Conservation (phyloP, 2,888 invertebrate genomes). For the Macrophya annulata region DNA sequence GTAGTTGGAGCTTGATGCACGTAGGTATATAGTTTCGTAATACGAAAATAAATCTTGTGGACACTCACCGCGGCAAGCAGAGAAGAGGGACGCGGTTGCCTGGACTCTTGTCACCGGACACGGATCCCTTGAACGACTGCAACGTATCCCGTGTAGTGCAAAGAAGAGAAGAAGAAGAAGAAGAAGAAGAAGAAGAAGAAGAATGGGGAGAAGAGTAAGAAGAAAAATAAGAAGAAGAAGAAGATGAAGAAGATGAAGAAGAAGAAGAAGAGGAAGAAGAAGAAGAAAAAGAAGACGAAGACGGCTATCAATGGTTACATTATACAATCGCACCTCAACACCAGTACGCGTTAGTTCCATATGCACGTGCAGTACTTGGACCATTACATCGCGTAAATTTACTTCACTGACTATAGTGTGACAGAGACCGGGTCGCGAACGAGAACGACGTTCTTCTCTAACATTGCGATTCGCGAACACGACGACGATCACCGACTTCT, state of each 20-base stretch:
- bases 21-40: slow-evolving; percentile 28
- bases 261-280: background rate
- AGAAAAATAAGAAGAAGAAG: slow-evolving; percentile 55
- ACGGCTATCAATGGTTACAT: slow-evolving; percentile 78
- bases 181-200: slow-evolving; percentile 32
- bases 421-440: background rate
- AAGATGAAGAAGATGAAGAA: background rate
- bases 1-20: background rate
- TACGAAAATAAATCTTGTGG: slow-evolving; percentile 77
- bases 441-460: background rate
- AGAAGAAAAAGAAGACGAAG: slow-evolving; percentile 53
- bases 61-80: slow-evolving; percentile 71
- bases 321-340: slow-evolving; percentile 69
- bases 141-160: slow-evolving; percentile 75
- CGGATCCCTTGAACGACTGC: slow-evolving; percentile 75
- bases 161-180: background rate
- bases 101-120: slow-evolving; percentile 78
- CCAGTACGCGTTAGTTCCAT: slow-evolving; percentile 3
- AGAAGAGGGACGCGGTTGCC: slow-evolving; percentile 61
- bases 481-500: slow-evolving; percentile 16
- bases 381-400: slow-evolving; percentile 3
- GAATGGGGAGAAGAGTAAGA: slow-evolving; percentile 53
- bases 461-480: slow-evolving; percentile 20
- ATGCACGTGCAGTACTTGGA: slow-evolving; percentile 26
- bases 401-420: background rate